phyloP scores from a whole-genome alignment of 2,797 vertebrate genomes.

The Astyanax mexicanus region DNA sequence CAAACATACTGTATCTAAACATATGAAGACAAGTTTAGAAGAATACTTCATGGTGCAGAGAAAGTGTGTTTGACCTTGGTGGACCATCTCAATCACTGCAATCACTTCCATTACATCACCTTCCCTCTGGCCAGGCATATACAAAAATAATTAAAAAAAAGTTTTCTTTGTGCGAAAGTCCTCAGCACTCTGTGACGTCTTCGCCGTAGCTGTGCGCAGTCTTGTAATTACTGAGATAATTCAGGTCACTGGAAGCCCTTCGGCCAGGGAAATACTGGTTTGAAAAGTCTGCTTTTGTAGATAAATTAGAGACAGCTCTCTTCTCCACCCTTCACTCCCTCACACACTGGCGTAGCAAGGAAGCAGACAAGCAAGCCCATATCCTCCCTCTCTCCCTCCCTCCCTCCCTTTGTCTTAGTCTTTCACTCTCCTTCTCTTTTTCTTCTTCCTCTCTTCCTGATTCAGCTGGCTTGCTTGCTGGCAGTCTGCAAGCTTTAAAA shows the following conservation, averaged over 20 bases:
- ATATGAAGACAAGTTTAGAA: too few species aligned
- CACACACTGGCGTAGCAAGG: slow-evolving; percentile 5
- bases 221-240: slow-evolving; percentile 61
- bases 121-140: slow-evolving; percentile 33
- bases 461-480: slow-evolving; percentile 27
- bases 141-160: neutral
- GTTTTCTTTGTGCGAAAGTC: slow-evolving; percentile 22
- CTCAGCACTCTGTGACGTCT: slow-evolving; percentile 13
- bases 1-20: too few species aligned
- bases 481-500: slow-evolving; percentile 35
- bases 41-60: too few species aligned
- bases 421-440: slow-evolving; percentile 11
- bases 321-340: neutral
- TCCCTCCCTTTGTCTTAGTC: too few species aligned
- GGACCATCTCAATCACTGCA: slow-evolving; percentile 12
- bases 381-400: neutral
- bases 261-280: slow-evolving; percentile 50
- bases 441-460: slow-evolving; percentile 16
- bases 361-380: slow-evolving; percentile 20
- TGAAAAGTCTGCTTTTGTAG: slow-evolving; percentile 58
- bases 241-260: slow-evolving; percentile 61
- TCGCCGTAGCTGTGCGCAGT: slow-evolving; percentile 38
- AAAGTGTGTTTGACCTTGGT: slow-evolving; percentile 45
- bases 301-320: slow-evolving; percentile 49
- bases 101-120: slow-evolving; percentile 37